Base-by-base conservation (phyloP, 2,113 vertebrate species). In the Suncus etruscus region DNA sequence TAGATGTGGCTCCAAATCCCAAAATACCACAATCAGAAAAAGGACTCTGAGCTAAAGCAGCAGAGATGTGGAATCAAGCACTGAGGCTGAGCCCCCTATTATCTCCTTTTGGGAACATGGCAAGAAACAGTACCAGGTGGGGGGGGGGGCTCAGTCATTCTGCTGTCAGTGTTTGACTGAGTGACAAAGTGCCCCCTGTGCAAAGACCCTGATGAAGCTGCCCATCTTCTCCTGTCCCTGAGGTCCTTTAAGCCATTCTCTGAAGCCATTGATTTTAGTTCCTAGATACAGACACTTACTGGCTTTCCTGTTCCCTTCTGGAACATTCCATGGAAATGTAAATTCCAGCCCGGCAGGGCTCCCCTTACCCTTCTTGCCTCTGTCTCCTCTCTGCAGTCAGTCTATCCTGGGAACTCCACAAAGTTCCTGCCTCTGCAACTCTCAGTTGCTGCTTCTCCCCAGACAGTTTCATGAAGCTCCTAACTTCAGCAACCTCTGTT, bases 371-470 rank as follows among this genome's bases (percentile, higher is more conserved):
- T 0, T 54, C 69, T n/a, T 51, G 5, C 15, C 61, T 81, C 47
- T 50, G 25, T 50, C 29, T 20, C 25, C 48, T 54, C 54, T 54
- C 54, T 54, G 54, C 54, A 54, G 54, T 16, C 18, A 4, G 54
- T 54, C 12, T 54, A 39, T 39, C 8, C 47, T 14, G 65, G 50
- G 70, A 39, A 16, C 15, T 15, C 18, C 45, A 3, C 4, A 51
- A 20, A 12, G 22, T 14, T 2, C 0, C 0, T 15, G 25, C 7
- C 5, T 3, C 76, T 47, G 32, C 16, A 54, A 39, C 50, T 50
- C 66, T 89, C n/a, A 24, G 4, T 6, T 47, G 3, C 27, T 24
- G 18, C 48, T 51, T 4, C 58, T 31, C 6, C 61, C 25, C 12
- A 32, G 58, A n/a, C n/a, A 66, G n/a, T 10, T 32, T 72, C 29